Conservation (phyloP, 2,888 invertebrate species). For the Clitarchus hookeri region DNA sequence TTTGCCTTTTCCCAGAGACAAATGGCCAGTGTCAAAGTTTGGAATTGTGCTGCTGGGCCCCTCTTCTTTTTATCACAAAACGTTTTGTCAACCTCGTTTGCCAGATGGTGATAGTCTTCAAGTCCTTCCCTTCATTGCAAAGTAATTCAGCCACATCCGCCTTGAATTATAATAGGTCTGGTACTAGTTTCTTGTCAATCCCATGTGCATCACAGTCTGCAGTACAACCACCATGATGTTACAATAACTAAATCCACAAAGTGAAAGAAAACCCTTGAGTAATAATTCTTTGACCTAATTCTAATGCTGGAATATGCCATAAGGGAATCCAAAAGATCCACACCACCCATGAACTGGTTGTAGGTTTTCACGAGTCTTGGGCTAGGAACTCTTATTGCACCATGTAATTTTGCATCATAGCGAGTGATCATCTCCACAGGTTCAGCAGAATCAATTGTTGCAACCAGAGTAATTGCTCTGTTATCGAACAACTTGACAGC, state of each 20-base stretch:
- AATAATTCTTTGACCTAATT: background rate
- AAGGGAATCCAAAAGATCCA: background rate
- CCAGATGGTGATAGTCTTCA: background rate
- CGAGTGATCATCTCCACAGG: background rate
- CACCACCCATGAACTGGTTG: slow-evolving; percentile 14
- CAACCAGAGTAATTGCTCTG: slow-evolving; percentile 21
- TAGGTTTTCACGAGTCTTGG: background rate
- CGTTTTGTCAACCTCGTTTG: background rate
- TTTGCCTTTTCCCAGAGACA: background rate
- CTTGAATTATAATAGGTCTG: background rate
- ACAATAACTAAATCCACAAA: slow-evolving; percentile 4
- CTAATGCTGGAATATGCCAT: background rate
- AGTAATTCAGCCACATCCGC: background rate
- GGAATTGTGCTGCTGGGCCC: background rate
- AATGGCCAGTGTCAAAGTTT: slow-evolving; percentile 2
- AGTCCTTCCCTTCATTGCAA: background rate
- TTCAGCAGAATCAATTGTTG: slow-evolving; percentile 25
- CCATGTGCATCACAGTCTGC: background rate
- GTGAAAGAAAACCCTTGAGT: background rate
- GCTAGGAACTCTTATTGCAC: background rate
- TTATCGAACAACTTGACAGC: slow-evolving; percentile 33
- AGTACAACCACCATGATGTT: background rate
- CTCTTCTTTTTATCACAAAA: background rate
- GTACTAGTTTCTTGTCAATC: background rate
- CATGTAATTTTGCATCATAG: background rate